Percentiles rank a stretch among this genome's conserved stretches.
These are phyloP conservation scores for Acrossocheilus wenchowensis DNA, from an alignment of 2,797 vertebrate species.

Conservation along the genomic window DNA sequence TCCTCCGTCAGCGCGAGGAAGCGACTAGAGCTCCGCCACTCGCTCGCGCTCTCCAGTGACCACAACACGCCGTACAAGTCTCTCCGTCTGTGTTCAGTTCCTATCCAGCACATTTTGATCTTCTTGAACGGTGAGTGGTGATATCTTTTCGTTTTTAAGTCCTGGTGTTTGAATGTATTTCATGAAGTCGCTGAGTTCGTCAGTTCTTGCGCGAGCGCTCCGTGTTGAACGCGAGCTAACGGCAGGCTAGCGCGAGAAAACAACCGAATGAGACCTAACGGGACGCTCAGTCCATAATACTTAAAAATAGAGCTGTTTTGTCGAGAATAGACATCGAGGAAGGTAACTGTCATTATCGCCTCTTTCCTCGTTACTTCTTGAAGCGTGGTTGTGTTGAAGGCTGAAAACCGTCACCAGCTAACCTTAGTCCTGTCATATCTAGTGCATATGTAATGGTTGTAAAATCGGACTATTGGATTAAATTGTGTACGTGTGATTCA, in stretches of 20 bases:
- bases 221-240: slow-evolving; percentile 10
- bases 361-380: not conserved
- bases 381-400: not conserved
- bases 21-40: not conserved
- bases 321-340: not conserved
- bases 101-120: not conserved
- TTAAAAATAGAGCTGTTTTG: not conserved
- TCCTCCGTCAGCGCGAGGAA: slow-evolving; percentile 17
- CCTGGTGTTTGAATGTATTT: not conserved
- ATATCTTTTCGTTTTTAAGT: not conserved
- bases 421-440: not conserved
- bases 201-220: not conserved
- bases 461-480: not conserved
- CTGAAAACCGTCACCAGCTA: not conserved
- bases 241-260: slow-evolving; percentile 13
- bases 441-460: not conserved
- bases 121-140: slow-evolving; percentile 18
- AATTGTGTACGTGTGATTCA: not conserved
- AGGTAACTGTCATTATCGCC: not conserved
- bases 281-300: not conserved
- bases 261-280: not conserved
- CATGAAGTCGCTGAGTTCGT: not conserved
- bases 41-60: not conserved
- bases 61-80: not conserved
- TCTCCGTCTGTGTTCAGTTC: not conserved